Evolutionary conservation across 2,113 vertebrate genomes (phyloP).

Genomic region (Dasyornis broadbenti): DNA sequence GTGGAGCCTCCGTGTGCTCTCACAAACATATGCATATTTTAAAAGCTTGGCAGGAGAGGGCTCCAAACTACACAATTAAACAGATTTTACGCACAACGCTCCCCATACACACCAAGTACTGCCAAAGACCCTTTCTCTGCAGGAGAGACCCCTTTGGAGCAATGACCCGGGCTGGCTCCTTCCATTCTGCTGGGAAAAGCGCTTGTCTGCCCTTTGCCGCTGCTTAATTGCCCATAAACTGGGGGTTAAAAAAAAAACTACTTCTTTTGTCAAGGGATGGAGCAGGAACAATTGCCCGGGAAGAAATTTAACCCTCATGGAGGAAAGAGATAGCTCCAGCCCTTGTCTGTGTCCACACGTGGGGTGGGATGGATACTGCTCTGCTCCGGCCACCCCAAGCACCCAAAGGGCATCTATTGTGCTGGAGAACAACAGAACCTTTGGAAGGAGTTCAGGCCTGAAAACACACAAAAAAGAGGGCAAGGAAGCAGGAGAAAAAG

Average conservation of each 20-base stretch:
- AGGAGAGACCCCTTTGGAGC: neutral
- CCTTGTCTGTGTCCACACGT: neutral
- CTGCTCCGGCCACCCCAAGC: neutral
- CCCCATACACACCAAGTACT: fast-evolving
- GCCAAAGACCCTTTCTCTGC: neutral
- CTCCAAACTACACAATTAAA: slow-evolving; percentile 58
- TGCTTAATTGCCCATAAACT: neutral
- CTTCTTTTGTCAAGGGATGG: neutral
- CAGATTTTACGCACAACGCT: neutral
- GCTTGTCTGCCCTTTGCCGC: neutral
- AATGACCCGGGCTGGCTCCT: neutral
- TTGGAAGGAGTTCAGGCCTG: neutral
- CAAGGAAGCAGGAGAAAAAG: neutral
- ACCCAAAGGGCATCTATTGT: neutral
- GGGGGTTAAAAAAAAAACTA: neutral
- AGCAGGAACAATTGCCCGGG: neutral
- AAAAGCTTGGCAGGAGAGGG: slow-evolving; percentile 64
- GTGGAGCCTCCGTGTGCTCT: neutral
- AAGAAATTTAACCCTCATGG: slow-evolving; percentile 1
- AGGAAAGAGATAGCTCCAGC: neutral
- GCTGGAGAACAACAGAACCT: neutral
- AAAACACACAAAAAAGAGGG: neutral
- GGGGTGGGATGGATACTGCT: neutral
- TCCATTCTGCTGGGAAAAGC: neutral
- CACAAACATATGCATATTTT: neutral